Base-by-base conservation (phyloP, 2,888 invertebrate genomes). In the Diloba caeruleocephala region DNA sequence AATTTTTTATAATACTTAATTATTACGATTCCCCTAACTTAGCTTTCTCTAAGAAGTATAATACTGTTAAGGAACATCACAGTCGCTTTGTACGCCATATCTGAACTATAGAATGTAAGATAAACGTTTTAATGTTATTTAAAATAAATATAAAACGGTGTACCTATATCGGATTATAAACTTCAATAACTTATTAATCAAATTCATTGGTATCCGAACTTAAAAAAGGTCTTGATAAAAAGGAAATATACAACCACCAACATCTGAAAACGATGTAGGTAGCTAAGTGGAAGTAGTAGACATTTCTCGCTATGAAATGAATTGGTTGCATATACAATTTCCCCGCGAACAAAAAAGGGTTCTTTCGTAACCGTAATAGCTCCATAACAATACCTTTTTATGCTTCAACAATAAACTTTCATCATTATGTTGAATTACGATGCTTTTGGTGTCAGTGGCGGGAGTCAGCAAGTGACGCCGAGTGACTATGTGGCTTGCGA, bases 21-120 rank as follows among this genome's bases (percentile, higher is more conserved):
- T 7, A 29, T 7, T 29, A 32, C 41, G 19, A 13, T 23, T 29
- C 8, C 2, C 64, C 42, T 79, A 79, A 60, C 73, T n/a, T 81
- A 79, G 68, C 71, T 79, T 77, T 71, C 57, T 46, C 48, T 76
- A 71, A n/a, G n/a, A n/a, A n/a, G 53, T 59, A 63, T 88, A 90
- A 89, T 89, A 89, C 88, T 89, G 84, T 80, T 79, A 81, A 87
- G 81, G 83, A 89, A 88, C 87, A 89, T 89, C 88, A 90, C 88
- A 87, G 81, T 82, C 71, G 62, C 77, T 81, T 81, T 81, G 77
- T 80, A 82, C 79, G 58, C 74, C 72, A 60, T 57, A 49, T 64
- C 33, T 59, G 28, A 3, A 21, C 5, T 7, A 7, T 7, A 21
- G 1, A 7, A 21, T 4, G 21, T 1, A 7, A 21, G 5, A 19